These are phyloP conservation scores for Platerodrilus igneus DNA, from an alignment of 2,888 invertebrate genomes.

Conservation along the genomic window DNA sequence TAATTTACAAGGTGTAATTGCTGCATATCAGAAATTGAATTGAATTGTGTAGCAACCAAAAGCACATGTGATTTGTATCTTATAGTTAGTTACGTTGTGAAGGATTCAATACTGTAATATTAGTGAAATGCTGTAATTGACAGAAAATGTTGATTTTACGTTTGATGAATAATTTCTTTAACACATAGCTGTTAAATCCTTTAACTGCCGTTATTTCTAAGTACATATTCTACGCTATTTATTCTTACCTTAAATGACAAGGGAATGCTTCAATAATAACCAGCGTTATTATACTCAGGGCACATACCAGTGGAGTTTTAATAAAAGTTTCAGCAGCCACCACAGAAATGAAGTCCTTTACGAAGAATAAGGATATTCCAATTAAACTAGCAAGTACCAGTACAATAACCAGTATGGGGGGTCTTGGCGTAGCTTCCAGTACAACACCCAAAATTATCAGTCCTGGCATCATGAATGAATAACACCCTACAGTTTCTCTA, in stretches of 20 bases:
- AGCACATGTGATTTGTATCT: too few species aligned
- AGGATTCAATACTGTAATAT: too few species aligned
- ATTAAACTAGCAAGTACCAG: conserved; percentile 47
- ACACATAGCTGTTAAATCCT: neutral
- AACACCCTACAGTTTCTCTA: conserved; percentile 43
- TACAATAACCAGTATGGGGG: conserved; percentile 39
- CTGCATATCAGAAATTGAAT: too few species aligned
- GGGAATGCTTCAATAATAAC: conserved; percentile 55
- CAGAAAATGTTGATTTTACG: too few species aligned
- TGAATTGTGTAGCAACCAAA: too few species aligned
- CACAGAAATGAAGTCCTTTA: conserved; percentile 45
- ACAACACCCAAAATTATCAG: conserved; percentile 45
- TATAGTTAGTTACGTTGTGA: too few species aligned
- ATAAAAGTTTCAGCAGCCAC: conserved; percentile 45
- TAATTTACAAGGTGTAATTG: too few species aligned
- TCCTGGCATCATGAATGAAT: conserved; percentile 49
- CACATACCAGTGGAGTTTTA: conserved; percentile 49
- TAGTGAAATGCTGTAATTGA: too few species aligned
- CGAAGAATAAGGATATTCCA: conserved; percentile 53
- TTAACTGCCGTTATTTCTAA: neutral
- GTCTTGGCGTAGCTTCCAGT: conserved; percentile 38
- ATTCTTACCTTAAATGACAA: conserved; percentile 53
- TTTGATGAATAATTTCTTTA: too few species aligned
- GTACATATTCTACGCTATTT: conserved; percentile 6
- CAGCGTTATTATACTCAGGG: conserved; percentile 51